Evolutionary conservation across 1,140 invertebrate species (phyloP), one percentile per base, ranked within the genome.

Genomic region (Drosophila eugracilis): DNA sequence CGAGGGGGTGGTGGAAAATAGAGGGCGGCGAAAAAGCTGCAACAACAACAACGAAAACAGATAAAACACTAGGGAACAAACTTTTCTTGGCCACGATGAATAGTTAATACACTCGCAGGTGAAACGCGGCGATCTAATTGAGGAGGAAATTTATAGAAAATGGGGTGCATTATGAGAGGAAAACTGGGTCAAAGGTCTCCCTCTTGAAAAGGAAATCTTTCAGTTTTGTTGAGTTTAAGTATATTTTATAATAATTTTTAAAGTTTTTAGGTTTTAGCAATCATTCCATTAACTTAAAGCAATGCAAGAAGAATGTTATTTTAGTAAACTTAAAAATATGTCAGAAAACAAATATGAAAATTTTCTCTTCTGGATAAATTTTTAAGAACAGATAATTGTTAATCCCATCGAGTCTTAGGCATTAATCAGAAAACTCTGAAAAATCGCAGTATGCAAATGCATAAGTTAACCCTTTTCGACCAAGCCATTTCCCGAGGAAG

Each of bases 41-140:
- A 81, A 65, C 67, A 81, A 28, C 44, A 70, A 59, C 49, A 69
- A 41, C 57, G 12, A 37, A 21, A 44, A 39, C 30, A 76, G 54
- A 59, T 76, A 59, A 59, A 60, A 69, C 63, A 49, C 53, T 24
- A 37, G 62, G 44, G 30, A 53, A 59, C 10, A 22, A 53, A 26
- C 15, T 49, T 24, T 17, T 5, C n/a, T n/a, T 5, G 36, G 21
- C 36, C 17, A 37, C 15, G 48, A 74, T 44, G 70, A 74, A 74
- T 39, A 45, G 9, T 26, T 17, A 41, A 74, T 54, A 74, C 70
- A 74, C 70, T 70, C 21, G 32, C 14, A 36, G 30, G 39, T 62
- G 9, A 12, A 22, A 17, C 14, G 41, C 7, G 26, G 15, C 24
- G 19, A 26, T 21, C 26, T 41, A 67, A 66, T 65, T 65, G 26